Percentiles rank a stretch among this genome's conserved stretches.
phyloP scores from a whole-genome alignment of 2,797 vertebrate genomes.

The Gymnoscopelus microlampas region DNA sequence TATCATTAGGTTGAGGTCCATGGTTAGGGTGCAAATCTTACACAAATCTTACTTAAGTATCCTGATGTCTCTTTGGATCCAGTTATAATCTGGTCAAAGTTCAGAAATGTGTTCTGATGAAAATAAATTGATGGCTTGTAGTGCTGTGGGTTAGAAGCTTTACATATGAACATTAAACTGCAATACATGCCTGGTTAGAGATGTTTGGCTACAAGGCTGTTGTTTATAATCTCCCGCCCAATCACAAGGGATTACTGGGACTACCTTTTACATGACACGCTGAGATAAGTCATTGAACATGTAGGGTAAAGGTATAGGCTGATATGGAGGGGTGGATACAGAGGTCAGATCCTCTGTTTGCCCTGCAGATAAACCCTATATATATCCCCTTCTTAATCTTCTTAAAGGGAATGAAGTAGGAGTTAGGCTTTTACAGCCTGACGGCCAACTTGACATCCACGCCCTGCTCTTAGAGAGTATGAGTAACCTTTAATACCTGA shows the following conservation, averaged over 20 bases:
- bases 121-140: conserved; percentile 18
- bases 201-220: conserved; percentile 17
- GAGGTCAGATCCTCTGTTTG: conserved; percentile 73
- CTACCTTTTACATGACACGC: conserved; percentile 28
- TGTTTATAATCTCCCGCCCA: conserved; percentile 47
- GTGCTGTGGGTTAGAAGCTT: conserved; percentile 34
- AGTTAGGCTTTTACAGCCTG: conserved; percentile 63
- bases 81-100: conserved; percentile 28
- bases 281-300: conserved; percentile 12
- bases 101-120: not conserved
- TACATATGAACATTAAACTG: conserved; percentile 42
- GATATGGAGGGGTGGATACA: conserved; percentile 27
- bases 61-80: conserved; percentile 29
- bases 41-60: conserved; percentile 23
- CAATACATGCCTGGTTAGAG: conserved; percentile 9
- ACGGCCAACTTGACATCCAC: conserved; percentile 39
- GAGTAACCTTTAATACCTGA: conserved; percentile 32
- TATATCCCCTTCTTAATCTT: conserved; percentile 90
- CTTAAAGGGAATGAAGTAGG: conserved; percentile 81
- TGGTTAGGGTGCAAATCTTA: conserved; percentile 14
- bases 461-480: conserved; percentile 44
- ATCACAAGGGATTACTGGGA: conserved; percentile 30
- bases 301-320: conserved; percentile 37
- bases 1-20: not conserved
- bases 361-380: conserved; percentile 88